These are phyloP conservation scores for Scomberomorus guttatus DNA, from an alignment of 2,797 vertebrate species.

Conservation along the genomic window DNA sequence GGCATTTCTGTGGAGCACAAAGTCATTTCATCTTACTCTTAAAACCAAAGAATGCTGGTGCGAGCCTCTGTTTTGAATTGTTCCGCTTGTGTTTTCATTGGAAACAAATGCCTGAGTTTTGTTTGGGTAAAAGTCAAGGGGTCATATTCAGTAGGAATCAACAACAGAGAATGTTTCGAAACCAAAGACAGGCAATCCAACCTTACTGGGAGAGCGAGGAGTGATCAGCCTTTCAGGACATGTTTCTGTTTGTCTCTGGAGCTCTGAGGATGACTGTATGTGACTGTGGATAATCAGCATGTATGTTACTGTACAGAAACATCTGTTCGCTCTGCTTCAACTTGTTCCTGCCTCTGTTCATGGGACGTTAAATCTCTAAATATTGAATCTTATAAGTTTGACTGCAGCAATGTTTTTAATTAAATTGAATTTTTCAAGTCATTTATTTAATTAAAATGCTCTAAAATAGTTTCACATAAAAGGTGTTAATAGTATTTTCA, in stretches of 20 bases:
- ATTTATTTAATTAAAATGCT: background rate
- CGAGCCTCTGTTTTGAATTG: slow-evolving; percentile 66
- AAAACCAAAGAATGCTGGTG: slow-evolving; percentile 56
- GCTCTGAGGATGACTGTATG: background rate
- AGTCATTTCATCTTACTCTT: slow-evolving; percentile 49
- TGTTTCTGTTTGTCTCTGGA: background rate
- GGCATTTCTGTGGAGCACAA: slow-evolving; percentile 47
- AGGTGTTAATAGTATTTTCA: too few relatives aligned
- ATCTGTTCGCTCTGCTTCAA: background rate
- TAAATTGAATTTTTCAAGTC: too few relatives aligned
- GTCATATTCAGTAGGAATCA: slow-evolving; percentile 68
- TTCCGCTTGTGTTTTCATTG: slow-evolving; percentile 69
- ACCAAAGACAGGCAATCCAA: slow-evolving; percentile 19
- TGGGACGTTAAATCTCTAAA: background rate
- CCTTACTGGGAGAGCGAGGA: background rate
- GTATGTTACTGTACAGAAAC: background rate
- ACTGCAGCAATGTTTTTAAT: background rate
- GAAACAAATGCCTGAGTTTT: slow-evolving; percentile 67
- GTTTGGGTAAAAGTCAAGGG: slow-evolving; percentile 63
- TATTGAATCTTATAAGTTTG: background rate
- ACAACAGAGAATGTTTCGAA: slow-evolving; percentile 43
- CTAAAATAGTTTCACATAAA: too few relatives aligned
- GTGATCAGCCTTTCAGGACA: slow-evolving; percentile 1
- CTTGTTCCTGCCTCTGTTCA: background rate
- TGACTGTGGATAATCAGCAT: background rate